Conservation (phyloP, 2,888 invertebrate genomes). For the Melanotus villosus region DNA sequence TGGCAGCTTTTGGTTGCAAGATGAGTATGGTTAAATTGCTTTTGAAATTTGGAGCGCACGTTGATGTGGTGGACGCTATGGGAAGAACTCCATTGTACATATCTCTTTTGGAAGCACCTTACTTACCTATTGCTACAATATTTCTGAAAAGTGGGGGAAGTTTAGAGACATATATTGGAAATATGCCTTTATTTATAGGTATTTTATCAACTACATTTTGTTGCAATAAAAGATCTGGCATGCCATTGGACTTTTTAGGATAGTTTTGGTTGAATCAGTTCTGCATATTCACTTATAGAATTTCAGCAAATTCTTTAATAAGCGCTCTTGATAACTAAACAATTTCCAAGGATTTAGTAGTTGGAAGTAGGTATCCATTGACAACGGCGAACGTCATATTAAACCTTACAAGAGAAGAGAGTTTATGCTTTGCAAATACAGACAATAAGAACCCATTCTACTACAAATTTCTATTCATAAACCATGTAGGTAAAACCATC, state of each 20-base stretch:
- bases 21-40: slow-evolving; percentile 12
- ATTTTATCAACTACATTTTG: too few relatives aligned
- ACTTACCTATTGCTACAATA: slow-evolving; percentile 20
- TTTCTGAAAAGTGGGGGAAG: slow-evolving; percentile 29
- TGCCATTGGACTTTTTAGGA: too few relatives aligned
- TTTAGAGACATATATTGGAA: slow-evolving; percentile 6
- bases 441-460: slow-evolving; percentile 3
- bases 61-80: slow-evolving; percentile 50
- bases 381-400: too few relatives aligned
- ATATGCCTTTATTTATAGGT: slow-evolving; percentile 31
- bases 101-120: slow-evolving; percentile 24
- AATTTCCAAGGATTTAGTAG: too few relatives aligned
- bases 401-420: too few relatives aligned
- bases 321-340: too few relatives aligned
- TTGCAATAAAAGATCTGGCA: too few relatives aligned
- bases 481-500: not conserved
- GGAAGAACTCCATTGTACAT: slow-evolving; percentile 52
- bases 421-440: not conserved
- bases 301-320: too few relatives aligned
- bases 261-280: too few relatives aligned
- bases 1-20: slow-evolving; percentile 29
- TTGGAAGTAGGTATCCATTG: too few relatives aligned
- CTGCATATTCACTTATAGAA: too few relatives aligned
- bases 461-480: not conserved
- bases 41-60: slow-evolving; percentile 3